phyloP scores from a whole-genome alignment of 2,888 invertebrate species.

The Lithophane semibrunnea region DNA sequence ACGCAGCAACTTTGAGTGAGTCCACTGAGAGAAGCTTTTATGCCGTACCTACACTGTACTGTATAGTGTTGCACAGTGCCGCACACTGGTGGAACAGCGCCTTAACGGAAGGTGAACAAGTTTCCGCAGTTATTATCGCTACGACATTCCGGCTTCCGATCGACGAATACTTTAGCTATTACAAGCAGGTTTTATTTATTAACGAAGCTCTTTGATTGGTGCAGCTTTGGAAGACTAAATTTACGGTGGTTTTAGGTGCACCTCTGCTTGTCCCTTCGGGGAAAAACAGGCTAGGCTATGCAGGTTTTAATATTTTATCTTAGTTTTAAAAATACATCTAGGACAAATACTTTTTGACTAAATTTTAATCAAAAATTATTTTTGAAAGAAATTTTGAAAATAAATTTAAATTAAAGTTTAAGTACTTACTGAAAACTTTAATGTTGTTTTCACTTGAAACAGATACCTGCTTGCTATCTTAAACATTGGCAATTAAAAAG shows the following conservation, averaged over 20 bases:
- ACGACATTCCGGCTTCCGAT: slow-evolving; percentile 47
- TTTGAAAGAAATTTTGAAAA: too few species aligned
- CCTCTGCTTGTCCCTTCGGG: too few species aligned
- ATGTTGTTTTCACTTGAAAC: background rate
- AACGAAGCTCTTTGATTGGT: slow-evolving; percentile 1
- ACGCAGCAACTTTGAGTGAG: too few species aligned
- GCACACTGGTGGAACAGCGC: too few species aligned
- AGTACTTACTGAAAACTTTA: background rate
- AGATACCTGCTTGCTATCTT: background rate
- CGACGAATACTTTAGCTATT: slow-evolving; percentile 19
- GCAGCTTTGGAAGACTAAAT: background rate
- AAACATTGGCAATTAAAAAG: background rate
- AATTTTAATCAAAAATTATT: background rate
- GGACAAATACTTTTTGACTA: background rate
- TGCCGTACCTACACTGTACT: too few species aligned
- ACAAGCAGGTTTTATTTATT: slow-evolving; percentile 37
- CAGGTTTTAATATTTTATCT: too few species aligned
- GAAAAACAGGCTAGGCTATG: too few species aligned
- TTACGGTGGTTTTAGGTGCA: too few species aligned
- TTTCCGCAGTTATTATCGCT: slow-evolving; percentile 38
- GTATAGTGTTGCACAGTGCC: too few species aligned
- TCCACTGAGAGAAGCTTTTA: too few species aligned
- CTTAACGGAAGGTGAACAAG: slow-evolving; percentile 57
- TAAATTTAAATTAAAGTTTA: background rate
- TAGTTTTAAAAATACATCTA: background rate